phyloP scores from a whole-genome alignment of 2,888 invertebrate genomes.

The Agonopterix subpropinquella region DNA sequence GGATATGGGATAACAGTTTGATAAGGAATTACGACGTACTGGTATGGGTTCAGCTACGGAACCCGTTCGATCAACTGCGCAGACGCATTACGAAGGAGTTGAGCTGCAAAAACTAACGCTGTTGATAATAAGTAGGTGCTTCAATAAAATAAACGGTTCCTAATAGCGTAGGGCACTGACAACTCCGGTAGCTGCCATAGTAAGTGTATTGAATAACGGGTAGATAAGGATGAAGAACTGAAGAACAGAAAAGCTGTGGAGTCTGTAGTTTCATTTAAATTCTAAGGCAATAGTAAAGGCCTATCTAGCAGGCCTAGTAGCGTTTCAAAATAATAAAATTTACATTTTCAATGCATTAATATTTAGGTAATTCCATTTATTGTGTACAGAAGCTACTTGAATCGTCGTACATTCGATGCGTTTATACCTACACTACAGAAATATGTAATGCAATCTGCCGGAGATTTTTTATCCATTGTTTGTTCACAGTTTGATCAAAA shows the following conservation, averaged over 20 bases:
- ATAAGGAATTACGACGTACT: not conserved
- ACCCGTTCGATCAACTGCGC: constrained; percentile 31
- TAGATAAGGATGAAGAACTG: constrained; percentile 6
- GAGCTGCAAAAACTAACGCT: constrained; percentile 37
- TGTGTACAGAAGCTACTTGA: too few species aligned
- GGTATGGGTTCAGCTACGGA: constrained; percentile 10
- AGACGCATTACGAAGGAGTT: constrained; percentile 31
- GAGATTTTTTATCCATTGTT: too few species aligned
- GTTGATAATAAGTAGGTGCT: constrained; percentile 41
- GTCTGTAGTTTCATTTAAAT: too few species aligned
- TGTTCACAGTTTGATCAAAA: too few species aligned
- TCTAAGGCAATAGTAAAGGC: too few species aligned
- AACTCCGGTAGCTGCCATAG: constrained; percentile 21
- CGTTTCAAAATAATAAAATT: too few species aligned
- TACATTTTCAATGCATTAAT: too few species aligned
- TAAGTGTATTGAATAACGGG: constrained; percentile 18
- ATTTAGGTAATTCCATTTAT: too few species aligned
- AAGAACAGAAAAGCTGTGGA: constrained; percentile 13
- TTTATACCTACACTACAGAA: too few species aligned
- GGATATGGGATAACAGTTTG: not conserved
- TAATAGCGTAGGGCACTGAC: constrained; percentile 36
- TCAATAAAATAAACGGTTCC: constrained; percentile 58
- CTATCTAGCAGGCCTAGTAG: too few species aligned
- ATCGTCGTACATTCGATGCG: too few species aligned
- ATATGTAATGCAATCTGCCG: too few species aligned